Conservation (phyloP, 2,888 invertebrate genomes). For the Zootermopsis nevadensis region DNA sequence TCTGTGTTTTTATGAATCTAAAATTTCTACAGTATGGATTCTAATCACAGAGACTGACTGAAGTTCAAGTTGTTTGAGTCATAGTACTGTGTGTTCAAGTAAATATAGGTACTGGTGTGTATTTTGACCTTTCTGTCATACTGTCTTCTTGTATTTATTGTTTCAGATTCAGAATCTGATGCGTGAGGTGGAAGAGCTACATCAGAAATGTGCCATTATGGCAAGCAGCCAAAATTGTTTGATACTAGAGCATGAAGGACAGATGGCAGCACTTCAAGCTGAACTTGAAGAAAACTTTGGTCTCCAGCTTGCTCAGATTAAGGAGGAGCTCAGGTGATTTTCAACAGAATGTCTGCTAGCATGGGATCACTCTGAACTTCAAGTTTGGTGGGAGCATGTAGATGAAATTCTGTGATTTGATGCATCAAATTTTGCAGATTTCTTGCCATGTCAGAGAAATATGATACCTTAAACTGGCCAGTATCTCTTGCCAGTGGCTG, state of each 20-base stretch:
- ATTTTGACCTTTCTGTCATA: too few relatives aligned
- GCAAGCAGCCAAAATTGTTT: neutral
- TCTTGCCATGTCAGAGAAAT: too few relatives aligned
- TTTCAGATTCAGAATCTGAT: slow-evolving; percentile 50
- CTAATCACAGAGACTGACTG: too few relatives aligned
- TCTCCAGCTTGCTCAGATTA: slow-evolving; percentile 44
- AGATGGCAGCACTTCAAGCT: slow-evolving; percentile 37
- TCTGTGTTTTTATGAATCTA: too few relatives aligned
- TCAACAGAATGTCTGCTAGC: neutral
- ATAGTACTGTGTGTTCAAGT: too few relatives aligned
- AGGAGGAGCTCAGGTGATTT: slow-evolving; percentile 48
- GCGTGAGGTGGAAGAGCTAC: slow-evolving; percentile 53
- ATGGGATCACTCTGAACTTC: neutral
- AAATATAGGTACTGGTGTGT: too few relatives aligned
- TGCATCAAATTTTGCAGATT: too few relatives aligned
- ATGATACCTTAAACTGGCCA: too few relatives aligned
- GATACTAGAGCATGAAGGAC: slow-evolving; percentile 31
- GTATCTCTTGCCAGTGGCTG: too few relatives aligned
- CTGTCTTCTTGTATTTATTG: neutral
- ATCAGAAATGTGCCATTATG: slow-evolving; percentile 34
- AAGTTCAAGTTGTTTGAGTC: too few relatives aligned
- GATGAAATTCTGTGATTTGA: too few relatives aligned
- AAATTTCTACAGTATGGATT: too few relatives aligned
- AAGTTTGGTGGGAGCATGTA: neutral
- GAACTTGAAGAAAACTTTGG: slow-evolving; percentile 50